These are phyloP conservation scores for Bilobella aurantiaca DNA, from an alignment of 1,140 invertebrate species.

Conservation along the genomic window DNA sequence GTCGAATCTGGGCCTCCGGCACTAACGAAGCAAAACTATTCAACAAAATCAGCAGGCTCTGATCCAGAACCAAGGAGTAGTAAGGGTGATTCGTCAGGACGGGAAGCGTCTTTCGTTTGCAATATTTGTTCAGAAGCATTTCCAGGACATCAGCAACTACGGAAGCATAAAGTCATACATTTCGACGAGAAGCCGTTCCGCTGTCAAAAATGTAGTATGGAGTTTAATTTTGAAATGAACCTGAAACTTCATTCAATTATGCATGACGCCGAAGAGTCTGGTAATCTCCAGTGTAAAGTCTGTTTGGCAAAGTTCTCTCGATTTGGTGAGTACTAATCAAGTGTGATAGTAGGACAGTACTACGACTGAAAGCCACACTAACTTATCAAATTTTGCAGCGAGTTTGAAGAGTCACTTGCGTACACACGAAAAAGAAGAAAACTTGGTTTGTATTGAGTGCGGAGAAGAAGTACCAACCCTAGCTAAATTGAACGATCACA, in stretches of 20 bases:
- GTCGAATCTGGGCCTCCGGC: too few species aligned
- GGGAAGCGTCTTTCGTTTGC: slow-evolving; percentile 45
- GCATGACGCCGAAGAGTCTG: slow-evolving; percentile 45
- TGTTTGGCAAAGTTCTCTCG: slow-evolving; percentile 51
- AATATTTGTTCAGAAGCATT: slow-evolving; percentile 49
- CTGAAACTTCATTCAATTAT: slow-evolving; percentile 49
- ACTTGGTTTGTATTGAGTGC: slow-evolving; percentile 56
- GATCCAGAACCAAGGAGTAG: too few species aligned
- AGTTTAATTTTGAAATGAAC: slow-evolving; percentile 53
- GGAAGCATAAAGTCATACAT: slow-evolving; percentile 49
- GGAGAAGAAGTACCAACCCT: slow-evolving; percentile 56
- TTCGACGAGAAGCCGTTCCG: slow-evolving; percentile 52
- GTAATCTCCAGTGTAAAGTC: slow-evolving; percentile 54
- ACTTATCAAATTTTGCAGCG: slow-evolving; percentile 37
- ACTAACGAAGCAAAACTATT: too few species aligned
- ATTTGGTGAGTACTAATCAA: slow-evolving; percentile 34
- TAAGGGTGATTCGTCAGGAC: slow-evolving; percentile 13
- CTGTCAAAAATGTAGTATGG: slow-evolving; percentile 49
- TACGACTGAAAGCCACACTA: background rate
- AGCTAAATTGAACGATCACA: slow-evolving; percentile 40
- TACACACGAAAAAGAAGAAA: slow-evolving; percentile 58
- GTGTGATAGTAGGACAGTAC: background rate
- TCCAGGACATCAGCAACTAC: slow-evolving; percentile 44
- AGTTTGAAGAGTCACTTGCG: slow-evolving; percentile 60
- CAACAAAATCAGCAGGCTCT: background rate